These are phyloP conservation scores for Erebia epiphron DNA, from an alignment of 2,888 invertebrate species.

Conservation along the genomic window DNA sequence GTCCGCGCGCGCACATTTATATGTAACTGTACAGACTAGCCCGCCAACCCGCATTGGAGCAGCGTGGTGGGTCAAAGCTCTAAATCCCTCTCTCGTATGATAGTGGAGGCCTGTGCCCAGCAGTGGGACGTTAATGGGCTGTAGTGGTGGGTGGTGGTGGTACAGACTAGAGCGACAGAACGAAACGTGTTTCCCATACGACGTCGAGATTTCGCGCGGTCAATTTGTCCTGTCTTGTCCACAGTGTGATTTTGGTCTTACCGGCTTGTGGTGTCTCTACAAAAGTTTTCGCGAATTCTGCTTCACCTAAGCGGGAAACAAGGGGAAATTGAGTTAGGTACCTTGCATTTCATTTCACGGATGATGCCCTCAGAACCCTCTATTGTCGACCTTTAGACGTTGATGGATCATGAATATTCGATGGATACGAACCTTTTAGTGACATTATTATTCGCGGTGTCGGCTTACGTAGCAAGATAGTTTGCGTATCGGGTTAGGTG, in stretches of 20 bases:
- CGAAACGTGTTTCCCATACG: too few species aligned
- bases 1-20: too few species aligned
- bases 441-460: constrained; percentile 17
- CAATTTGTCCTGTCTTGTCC: too few species aligned
- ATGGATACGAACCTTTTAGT: constrained; percentile 29
- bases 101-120: too few species aligned
- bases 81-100: too few species aligned
- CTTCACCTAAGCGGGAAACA: constrained; percentile 49
- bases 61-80: too few species aligned
- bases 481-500: neutral
- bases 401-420: constrained; percentile 31
- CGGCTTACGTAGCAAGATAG: constrained; percentile 7
- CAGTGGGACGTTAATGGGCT: too few species aligned
- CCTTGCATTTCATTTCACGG: constrained; percentile 57
- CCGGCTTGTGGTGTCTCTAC: constrained; percentile 45
- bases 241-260: neutral
- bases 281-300: constrained; percentile 58
- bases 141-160: too few species aligned
- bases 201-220: too few species aligned
- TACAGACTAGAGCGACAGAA: too few species aligned
- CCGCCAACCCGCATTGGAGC: too few species aligned
- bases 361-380: constrained; percentile 43
- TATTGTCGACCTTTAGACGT: constrained; percentile 46
- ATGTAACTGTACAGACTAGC: too few species aligned
- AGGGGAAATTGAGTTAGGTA: constrained; percentile 67